A percentile compares a stretch with the other conserved stretches of the same genome.
phyloP scores from a whole-genome alignment of 53 echinoderm and acorn worm species.

The Astropecten irregularis region DNA sequence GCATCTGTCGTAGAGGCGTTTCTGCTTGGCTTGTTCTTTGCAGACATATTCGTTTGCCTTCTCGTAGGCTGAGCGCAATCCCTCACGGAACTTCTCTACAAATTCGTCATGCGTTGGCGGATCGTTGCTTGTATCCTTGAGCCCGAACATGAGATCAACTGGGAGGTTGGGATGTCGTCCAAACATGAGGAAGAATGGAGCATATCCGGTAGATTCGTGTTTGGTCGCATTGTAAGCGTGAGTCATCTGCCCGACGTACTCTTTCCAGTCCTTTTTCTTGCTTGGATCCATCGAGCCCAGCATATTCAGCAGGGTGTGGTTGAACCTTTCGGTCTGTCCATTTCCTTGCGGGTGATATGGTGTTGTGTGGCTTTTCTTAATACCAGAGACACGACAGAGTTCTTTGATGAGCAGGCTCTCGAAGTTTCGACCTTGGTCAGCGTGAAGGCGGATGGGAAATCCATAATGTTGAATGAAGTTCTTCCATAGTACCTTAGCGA shows the following conservation, averaged over 20 bases:
- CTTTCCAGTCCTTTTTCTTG: conserved; percentile 9
- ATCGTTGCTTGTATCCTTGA: not conserved
- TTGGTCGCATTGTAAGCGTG: conserved; percentile 21
- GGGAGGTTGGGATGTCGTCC: conserved; percentile 13
- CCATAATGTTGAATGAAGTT: conserved; percentile 38
- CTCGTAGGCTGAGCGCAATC: not conserved
- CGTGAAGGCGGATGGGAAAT: conserved; percentile 32
- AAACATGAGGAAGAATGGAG: conserved; percentile 17
- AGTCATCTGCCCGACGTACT: not conserved
- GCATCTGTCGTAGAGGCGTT: not conserved
- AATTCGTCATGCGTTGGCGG: not conserved
- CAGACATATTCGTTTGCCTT: not conserved
- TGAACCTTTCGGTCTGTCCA: conserved; percentile 23
- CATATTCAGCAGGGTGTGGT: conserved; percentile 19
- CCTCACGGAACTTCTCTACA: not conserved
- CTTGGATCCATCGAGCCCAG: not conserved
- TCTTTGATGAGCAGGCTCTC: conserved; percentile 15
- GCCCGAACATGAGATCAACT: conserved; percentile 23
- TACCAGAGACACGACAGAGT: conserved; percentile 25
- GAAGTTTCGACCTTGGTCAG: conserved; percentile 55
- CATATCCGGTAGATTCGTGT: conserved; percentile 8
- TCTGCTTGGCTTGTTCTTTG: not conserved
- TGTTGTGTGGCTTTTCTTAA: conserved; percentile 40
- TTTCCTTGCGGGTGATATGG: conserved; percentile 2
- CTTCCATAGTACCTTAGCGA: conserved; percentile 24